Percentiles rank a stretch among this genome's conserved stretches.
Evolutionary conservation across 2,113 vertebrate species (phyloP).

Genomic region (Halcyon senegalensis): DNA sequence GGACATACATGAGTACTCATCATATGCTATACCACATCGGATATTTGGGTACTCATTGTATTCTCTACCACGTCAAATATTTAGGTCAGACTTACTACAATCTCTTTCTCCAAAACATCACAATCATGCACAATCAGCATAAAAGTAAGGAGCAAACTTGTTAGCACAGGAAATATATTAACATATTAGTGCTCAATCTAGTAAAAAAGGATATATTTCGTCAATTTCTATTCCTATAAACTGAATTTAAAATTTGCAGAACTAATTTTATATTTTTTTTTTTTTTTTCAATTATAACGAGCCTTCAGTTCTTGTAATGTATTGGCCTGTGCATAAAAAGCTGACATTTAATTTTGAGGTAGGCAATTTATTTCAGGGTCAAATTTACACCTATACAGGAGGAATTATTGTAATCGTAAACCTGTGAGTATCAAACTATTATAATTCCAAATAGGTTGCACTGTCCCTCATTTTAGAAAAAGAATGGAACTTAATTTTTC

Average conservation of each 20-base stretch:
- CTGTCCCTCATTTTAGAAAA: background rate
- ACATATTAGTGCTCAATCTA: background rate
- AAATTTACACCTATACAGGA: background rate
- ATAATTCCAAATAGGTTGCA: background rate
- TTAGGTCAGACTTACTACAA: background rate
- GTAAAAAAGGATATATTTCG: background rate
- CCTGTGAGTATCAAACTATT: background rate
- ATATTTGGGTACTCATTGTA: background rate
- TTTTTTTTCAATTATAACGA: background rate
- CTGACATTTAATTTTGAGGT: background rate
- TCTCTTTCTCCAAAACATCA: background rate
- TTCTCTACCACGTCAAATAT: background rate
- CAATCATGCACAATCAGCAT: background rate
- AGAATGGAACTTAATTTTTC: background rate
- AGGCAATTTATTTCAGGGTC: background rate
- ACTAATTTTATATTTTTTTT: no score
- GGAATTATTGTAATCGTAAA: background rate
- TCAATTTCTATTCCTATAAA: background rate
- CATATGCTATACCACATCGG: background rate
- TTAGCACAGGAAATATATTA: background rate
- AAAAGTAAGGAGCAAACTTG: background rate
- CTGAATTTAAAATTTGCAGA: background rate
- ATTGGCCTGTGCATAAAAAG: background rate
- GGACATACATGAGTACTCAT: background rate
- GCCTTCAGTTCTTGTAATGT: background rate